Conservation (phyloP, 2,797 vertebrate species). For the Adrianichthys oophorus region DNA sequence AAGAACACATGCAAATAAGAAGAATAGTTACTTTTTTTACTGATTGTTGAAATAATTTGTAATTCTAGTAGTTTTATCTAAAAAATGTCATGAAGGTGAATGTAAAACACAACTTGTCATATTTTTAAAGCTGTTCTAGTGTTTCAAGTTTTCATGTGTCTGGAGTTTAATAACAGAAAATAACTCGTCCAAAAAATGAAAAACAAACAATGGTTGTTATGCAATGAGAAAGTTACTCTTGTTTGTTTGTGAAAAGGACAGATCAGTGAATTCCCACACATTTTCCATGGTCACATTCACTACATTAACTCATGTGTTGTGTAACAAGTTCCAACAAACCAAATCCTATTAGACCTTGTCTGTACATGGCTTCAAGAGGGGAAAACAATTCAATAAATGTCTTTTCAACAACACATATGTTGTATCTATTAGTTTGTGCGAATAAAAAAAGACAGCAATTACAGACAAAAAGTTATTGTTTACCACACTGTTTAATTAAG, state of each 20-base stretch:
- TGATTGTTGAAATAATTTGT: neutral
- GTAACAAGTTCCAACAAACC: neutral
- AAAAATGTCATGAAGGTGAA: neutral
- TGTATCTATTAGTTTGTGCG: too few relatives aligned
- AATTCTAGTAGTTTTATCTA: neutral
- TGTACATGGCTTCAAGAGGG: neutral
- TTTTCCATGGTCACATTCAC: neutral
- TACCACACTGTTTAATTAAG: too few relatives aligned
- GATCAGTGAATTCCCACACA: neutral
- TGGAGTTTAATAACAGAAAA: neutral
- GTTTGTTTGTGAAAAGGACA: neutral
- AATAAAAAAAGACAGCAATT: too few relatives aligned
- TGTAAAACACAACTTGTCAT: neutral
- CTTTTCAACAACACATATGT: too few relatives aligned
- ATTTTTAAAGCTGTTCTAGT: neutral
- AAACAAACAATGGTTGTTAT: neutral
- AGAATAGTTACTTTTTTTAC: neutral
- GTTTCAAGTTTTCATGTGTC: neutral
- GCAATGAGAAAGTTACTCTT: neutral
- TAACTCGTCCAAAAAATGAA: neutral
- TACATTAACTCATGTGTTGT: neutral
- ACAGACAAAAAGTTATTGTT: too few relatives aligned
- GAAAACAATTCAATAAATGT: neutral
- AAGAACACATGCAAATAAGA: slow-evolving; percentile 18
- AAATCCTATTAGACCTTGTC: neutral